Evolutionary conservation across 2,797 vertebrate genomes (phyloP), one percentile per base, ranked within the genome.

Genomic region (Anolis apletophallus): DNA sequence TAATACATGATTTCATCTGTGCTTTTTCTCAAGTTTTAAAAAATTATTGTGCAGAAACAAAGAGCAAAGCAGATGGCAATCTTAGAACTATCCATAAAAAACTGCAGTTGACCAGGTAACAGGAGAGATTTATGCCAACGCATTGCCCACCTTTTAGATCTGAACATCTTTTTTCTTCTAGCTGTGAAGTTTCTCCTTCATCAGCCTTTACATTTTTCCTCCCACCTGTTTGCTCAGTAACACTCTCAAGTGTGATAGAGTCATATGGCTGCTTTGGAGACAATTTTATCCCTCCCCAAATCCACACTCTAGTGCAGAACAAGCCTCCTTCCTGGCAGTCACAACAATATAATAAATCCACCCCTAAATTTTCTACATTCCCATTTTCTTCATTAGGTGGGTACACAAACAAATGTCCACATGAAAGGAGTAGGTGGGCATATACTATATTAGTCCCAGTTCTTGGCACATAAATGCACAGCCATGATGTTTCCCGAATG

Each of bases 401-500:
- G 96, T 81, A 79, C 91, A 89, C 92, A 83, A 96, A 93, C 93
- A 93, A 93, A 94, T 94, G 93, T 95, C 92, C 93, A 92, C 91
- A 93, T 81, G 92, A 93, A 93, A 76, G 75, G 88, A 93, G 91
- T 94, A 93, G 93, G 93, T 96, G 94, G 93, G 94, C 90, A 89
- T 92, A 90, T 91, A 71, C 94, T 94, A 89, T 88, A 91, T 92
- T 91, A 94, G 94, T 93, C 95, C 88, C 92, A 90, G 64, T 94
- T 91, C 92, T 96, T 96, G 96, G 95, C 96, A 96, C 92, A 85
- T 86, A 94, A 73, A n/a, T 13, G 0, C 67, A 0, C 88, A 94
- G 90, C 93, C 92, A 91, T 95, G 94, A 94, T 95, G 94, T 92
- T 89, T 94, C 94, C 92, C 93, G 95, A 97, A 96, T 97, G 96